Percentiles rank a stretch among this genome's conserved stretches.
phyloP scores from a whole-genome alignment of 2,888 invertebrate genomes.

The Limnephilus lunatus region DNA sequence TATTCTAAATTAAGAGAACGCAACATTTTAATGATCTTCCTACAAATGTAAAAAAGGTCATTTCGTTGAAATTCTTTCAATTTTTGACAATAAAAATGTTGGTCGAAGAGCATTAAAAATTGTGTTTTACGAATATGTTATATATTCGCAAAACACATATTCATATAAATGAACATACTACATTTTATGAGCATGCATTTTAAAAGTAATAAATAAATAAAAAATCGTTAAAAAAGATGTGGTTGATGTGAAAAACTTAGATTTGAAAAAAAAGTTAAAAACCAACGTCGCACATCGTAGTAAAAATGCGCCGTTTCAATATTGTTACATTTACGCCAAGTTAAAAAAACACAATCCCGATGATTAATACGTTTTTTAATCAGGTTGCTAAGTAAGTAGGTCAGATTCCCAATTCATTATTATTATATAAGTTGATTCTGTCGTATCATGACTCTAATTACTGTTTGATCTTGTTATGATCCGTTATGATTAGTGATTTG shows the following conservation, averaged over 20 bases:
- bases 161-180: too few relatives aligned
- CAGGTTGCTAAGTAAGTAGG: neutral
- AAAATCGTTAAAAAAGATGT: too few relatives aligned
- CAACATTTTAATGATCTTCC: neutral
- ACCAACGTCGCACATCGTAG: neutral
- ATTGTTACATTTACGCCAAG: neutral
- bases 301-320: neutral
- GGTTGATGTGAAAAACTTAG: too few relatives aligned
- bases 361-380: neutral
- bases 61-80: neutral
- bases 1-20: neutral
- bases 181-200: too few relatives aligned
- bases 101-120: too few relatives aligned
- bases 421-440: neutral
- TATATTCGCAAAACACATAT: too few relatives aligned
- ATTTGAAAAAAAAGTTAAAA: neutral
- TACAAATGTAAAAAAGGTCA: neutral
- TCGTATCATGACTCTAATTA: neutral
- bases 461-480: neutral
- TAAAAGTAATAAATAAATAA: too few relatives aligned
- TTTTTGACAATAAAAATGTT: neutral
- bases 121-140: too few relatives aligned
- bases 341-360: neutral
- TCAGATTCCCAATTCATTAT: neutral
- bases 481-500: slow-evolving; percentile 6